Evolutionary conservation across 2,888 invertebrate species (phyloP), one percentile per base, ranked within the genome.

Genomic region (Melieria crassipennis): DNA sequence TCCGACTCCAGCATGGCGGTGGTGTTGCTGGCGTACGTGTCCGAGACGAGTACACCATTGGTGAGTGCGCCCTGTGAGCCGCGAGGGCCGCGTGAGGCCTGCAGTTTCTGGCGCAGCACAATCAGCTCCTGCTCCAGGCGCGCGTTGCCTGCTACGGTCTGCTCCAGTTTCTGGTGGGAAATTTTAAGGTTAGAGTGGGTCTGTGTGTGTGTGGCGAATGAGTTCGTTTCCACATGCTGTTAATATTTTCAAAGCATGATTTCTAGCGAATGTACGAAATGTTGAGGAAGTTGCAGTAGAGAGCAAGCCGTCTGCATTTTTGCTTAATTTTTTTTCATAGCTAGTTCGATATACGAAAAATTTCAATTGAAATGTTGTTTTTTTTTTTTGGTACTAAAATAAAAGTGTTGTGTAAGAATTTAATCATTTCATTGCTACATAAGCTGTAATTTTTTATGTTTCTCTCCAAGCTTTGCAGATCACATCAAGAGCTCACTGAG

Each of bases 131-230:
- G 93, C 86, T 97, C 97, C 74, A 97, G 86, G 2, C 94, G 91
- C 7, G 95, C 94, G 84, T 96, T 96, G 79, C 96, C 96, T 3
- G 95, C 94, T 16, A 96, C 95, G 0, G 95, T 96, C 86, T 96
- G 95, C 87, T 97, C 96, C 77, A 97, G 88, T 91, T 94, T 94
- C 92, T 94, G 75, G 13, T 11, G 0, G 47, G 50, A 60, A 83
- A 30, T 56, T 16, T 5, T 30, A 10, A 7, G 58, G 58, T 42
- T 11, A 43, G 1, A 47, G 57, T 48, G 60, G 65, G 55, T 63
- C 46, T 42, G n/a, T 58, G 5, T 52, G 57, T 48, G 60, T 67
- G 55, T 63, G 50, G 16, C 16, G 16, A 16, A 16, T 65, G 62
- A 43, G 70, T 16, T 55, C 4, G 30, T 60, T 50, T 61, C 43